Base-by-base conservation (phyloP, 2,797 vertebrate genomes). In the Aldrovandia affinis region DNA sequence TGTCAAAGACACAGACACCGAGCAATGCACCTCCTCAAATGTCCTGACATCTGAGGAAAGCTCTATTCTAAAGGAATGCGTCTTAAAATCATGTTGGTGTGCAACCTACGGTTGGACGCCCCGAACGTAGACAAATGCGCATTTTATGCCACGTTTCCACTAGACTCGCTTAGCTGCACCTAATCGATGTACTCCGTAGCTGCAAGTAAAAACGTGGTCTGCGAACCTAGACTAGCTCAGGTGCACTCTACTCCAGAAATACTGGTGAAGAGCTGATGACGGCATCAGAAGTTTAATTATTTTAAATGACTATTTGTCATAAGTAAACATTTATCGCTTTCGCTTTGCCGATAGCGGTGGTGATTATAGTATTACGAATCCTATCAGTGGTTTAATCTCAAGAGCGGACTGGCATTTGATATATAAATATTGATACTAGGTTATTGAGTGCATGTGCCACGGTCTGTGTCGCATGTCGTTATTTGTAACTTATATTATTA, bases 11-110 rank as follows among this genome's bases (percentile, higher is more conserved):
- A 81, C 78, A 80, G 57, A 59, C 87, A 86, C 88, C 88, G 85
- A 91, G 88, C 90, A 83, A 87, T 88, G 93, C 89, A 89, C 86
- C 86, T 85, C 86, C 86, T 85, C 39, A 81, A 83, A 84, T 81
- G 57, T 81, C 85, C 85, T 70, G 81, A 12, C 83, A 83, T 84
- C 87, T 90, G 57, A 80, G 61, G 78, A 83, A 73, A 88, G 80
- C 25, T 44, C 84, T 85, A 86, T 85, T 87, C 86, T 33, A 39
- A 33, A 63, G 85, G 36, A 85, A 80, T 80, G 86, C 87, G 84
- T 85, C 77, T 84, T 33, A 50, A 83, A 78, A 83, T 86, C 70
- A 85, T 28, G 12, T 44, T 30, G 61, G 70, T 57, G 54, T 25
- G 42, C 50, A 52, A 52, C 78, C 50, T 59, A 22, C 25, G 44